Evolutionary conservation across 2,797 vertebrate genomes (phyloP).

Genomic region (Australoheros facetus): DNA sequence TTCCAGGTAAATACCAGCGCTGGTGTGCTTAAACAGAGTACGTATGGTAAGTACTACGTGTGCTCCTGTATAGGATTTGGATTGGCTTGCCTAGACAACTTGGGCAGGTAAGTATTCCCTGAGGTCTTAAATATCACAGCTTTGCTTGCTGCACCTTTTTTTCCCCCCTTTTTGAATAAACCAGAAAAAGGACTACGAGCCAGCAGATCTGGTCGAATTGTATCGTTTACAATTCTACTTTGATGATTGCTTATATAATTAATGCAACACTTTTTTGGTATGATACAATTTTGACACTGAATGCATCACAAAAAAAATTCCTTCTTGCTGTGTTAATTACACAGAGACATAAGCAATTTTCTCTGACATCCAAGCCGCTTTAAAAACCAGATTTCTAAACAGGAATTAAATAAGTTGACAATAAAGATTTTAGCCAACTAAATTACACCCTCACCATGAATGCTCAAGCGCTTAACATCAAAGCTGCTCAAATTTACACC

Average conservation of each 20-base stretch:
- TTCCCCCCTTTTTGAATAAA: neutral
- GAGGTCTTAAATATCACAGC: slow-evolving; percentile 39
- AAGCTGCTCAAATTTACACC: slow-evolving; percentile 74
- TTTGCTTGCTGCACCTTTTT: slow-evolving; percentile 13
- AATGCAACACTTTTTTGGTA: neutral
- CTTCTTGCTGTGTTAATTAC: slow-evolving; percentile 5
- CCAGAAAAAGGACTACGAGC: slow-evolving; percentile 2
- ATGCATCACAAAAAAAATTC: neutral
- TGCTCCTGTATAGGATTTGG: slow-evolving; percentile 10
- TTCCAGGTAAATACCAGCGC: neutral
- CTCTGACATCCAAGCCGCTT: neutral
- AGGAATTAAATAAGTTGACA: neutral
- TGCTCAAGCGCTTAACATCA: slow-evolving; percentile 69
- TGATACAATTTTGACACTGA: neutral
- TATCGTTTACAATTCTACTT: neutral
- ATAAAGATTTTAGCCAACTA: slow-evolving; percentile 65
- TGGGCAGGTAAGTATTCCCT: slow-evolving; percentile 35
- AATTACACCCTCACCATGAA: slow-evolving; percentile 71
- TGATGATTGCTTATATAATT: neutral
- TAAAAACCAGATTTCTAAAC: slow-evolving; percentile 4
- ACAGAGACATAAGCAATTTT: neutral
- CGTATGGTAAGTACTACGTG: neutral
- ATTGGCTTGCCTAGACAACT: slow-evolving; percentile 19
- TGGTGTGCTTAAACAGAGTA: slow-evolving; percentile 29
- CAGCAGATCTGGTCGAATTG: slow-evolving; percentile 2